Base-by-base conservation (phyloP, 2,797 vertebrate species). In the Sebastiscus albofasciatus region DNA sequence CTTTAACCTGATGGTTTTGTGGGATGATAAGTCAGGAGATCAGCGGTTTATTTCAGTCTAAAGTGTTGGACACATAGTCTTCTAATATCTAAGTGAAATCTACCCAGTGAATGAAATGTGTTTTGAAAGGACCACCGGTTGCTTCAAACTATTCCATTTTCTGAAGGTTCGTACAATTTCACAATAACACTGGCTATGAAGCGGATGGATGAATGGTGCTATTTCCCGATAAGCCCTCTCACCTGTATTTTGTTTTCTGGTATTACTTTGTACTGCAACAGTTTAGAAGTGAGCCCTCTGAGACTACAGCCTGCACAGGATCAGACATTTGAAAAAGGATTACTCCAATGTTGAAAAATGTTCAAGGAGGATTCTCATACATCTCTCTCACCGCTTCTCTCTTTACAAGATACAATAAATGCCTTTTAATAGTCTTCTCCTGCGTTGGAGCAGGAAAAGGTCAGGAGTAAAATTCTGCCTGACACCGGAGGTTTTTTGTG, bases 341-440 rank as follows among this genome's bases (percentile, higher is more conserved):
- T 62, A 75, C 62, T 27, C 36, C 42, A 58, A 16, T 64, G 67
- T 22, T 75, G 64, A 71, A 78, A 85, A 78, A 85, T 83, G 56
- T 78, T 82, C 68, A 56, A 27, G 34, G 14, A 60, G 71, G 59
- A 49, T 55, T 78, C 62, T 62, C 26, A 58, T 49, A 71, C 64
- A 64, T 83, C 70, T 71, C 54, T 67, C 52, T 54, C 52, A 9
- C 65, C 7, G 14, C 56, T 52, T 77, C 73, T 56, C 49, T 80
- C 77, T 86, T 86, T 68, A 75, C 75, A 78, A 80, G 75, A 78
- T 74, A 82, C 72, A 83, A 76, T 92, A 84, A 87, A 87, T 79
- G 34, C 39, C 65, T 74, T 80, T 81, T 90, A 88, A 88, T 85
- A 79, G 72, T 88, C 87, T 66, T 24, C 76, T 81, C 61, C 71